Evolutionary conservation across 1,140 invertebrate species (phyloP).

Genomic region (Teleogryllus occipitalis): DNA sequence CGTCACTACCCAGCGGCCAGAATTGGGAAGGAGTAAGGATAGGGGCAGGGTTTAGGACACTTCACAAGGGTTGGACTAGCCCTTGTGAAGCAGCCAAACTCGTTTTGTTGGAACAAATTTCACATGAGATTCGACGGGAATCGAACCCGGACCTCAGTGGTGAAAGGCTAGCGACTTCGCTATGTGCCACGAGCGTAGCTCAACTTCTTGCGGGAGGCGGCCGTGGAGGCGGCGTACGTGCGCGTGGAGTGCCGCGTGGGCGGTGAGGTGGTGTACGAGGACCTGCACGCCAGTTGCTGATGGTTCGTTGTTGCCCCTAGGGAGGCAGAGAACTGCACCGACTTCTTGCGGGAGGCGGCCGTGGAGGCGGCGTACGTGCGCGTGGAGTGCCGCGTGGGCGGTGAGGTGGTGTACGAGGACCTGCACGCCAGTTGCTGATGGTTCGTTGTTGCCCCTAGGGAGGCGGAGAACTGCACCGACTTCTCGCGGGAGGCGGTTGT

Average conservation of each 20-base stretch:
- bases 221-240: conserved; percentile 50
- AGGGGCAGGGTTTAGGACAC: too few species aligned
- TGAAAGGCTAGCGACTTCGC: too few species aligned
- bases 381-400: conserved; percentile 47
- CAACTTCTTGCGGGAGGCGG: conserved; percentile 36
- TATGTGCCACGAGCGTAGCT: too few species aligned
- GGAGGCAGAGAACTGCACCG: conserved; percentile 37
- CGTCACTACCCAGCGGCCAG: too few species aligned
- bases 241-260: conserved; percentile 48
- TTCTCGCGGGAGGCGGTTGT: conserved; percentile 38
- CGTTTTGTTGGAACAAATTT: too few species aligned
- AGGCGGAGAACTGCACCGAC: conserved; percentile 35
- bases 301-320: too few species aligned
- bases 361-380: conserved; percentile 51
- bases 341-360: conserved; percentile 36
- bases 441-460: conserved; percentile 33
- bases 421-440: conserved; percentile 51
- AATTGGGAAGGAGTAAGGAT: too few species aligned
- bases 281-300: conserved; percentile 56
- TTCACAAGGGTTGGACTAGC: too few species aligned
- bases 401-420: conserved; percentile 49
- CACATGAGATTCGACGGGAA: too few species aligned
- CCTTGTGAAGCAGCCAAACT: too few species aligned
- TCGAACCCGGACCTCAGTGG: too few species aligned
- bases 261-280: conserved; percentile 46